Evolutionary conservation across 2,113 vertebrate species (phyloP), one percentile per base, ranked within the genome.

Genomic region (Myiopsitta monachus): DNA sequence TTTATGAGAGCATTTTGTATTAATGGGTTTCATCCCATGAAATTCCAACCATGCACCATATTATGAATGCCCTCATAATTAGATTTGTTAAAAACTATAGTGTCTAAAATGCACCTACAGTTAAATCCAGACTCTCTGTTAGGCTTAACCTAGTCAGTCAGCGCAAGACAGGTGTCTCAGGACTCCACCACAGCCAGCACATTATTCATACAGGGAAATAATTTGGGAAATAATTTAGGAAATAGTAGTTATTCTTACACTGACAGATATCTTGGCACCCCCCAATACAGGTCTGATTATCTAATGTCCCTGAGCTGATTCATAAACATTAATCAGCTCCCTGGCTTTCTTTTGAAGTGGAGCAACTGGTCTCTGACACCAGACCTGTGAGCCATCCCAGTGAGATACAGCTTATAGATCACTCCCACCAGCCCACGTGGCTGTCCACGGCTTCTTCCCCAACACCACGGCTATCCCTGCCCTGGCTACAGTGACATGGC

Each of bases 401-500:
- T 30, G 31, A 89, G 38, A 61, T 22, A 49, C 31, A 64, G 17
- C 11, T 43, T 0, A 0, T 18, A n/a, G 10, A 68, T 76, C 21
- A 31, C 18, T 74, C 38, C 46, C 10, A 18, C 41, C 59, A 82
- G 41, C 31, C 28, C 1, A 11, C 1, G 1, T 15, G 26, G 33
- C 28, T 79, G 28, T 18, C 54, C 33, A 28, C 1, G 3, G 68
- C n/a, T 28, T 18, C 47, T 83, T 21, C 26, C 28, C 36, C 28
- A 11, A 47, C 0, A 4, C 36, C 28, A 52, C 44, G 3, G 1
- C 18, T 6, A 3, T 36, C 33, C 19, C 7, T 63, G 41, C 27
- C 49, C 68, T 6, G 3, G 46, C 41, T 90, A 54, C 10, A 44
- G 51, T 6, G 1, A 38, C 13, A 11, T 1, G 1, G 27, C 4